Percentiles rank a stretch among this genome's conserved stretches.
Conservation (phyloP, 2,113 vertebrate species). For the Vombatus ursinus region DNA sequence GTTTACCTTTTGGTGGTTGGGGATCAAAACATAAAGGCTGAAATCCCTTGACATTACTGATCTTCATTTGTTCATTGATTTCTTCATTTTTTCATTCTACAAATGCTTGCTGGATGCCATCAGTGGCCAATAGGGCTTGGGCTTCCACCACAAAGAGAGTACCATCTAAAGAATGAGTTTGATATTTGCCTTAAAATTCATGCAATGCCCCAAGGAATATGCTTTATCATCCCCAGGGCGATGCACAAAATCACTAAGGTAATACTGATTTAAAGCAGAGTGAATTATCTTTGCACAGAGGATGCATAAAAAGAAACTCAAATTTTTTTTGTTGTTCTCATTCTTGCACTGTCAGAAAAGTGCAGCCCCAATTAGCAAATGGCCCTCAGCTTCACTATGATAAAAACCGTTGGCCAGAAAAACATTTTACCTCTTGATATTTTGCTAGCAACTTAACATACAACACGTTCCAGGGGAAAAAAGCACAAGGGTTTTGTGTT, state of each 20-base stretch:
- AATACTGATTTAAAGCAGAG: not conserved
- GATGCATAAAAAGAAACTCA: not conserved
- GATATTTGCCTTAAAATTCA: conserved; percentile 48
- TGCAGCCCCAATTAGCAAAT: not conserved
- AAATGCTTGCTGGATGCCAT: not conserved
- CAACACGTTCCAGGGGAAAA: not conserved
- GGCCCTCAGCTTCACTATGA: not conserved
- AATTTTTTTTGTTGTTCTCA: not conserved
- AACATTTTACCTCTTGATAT: not conserved
- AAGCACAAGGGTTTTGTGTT: not conserved
- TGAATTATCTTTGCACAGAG: not conserved
- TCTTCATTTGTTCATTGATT: conserved; percentile 35
- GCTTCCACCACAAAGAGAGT: not conserved
- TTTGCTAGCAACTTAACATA: not conserved
- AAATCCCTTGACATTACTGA: conserved; percentile 58
- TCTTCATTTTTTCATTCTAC: not conserved
- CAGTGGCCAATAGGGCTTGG: not conserved
- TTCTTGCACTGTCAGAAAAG: not conserved
- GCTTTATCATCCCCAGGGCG: not conserved
- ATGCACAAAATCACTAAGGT: conserved; percentile 27
- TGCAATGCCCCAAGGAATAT: not conserved
- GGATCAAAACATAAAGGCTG: conserved; percentile 51
- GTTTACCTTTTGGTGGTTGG: not conserved
- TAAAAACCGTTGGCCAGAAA: not conserved
- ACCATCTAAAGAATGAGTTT: conserved; percentile 55